These are phyloP conservation scores for Eurosta solidaginis DNA, from an alignment of 1,140 invertebrate genomes.

Conservation along the genomic window DNA sequence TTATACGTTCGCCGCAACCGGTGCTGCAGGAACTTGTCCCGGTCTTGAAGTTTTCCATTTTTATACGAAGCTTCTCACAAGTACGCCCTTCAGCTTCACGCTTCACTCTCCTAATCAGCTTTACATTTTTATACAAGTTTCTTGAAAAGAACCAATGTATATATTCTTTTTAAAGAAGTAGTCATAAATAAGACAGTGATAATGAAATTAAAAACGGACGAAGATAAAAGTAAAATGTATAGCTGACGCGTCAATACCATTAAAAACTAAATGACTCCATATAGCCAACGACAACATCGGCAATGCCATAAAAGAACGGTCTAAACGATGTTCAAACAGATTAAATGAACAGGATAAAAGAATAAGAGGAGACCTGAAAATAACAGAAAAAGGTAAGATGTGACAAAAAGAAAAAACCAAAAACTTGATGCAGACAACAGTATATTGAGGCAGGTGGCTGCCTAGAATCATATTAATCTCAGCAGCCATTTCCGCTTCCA, in stretches of 20 bases:
- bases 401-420: background rate
- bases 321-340: background rate
- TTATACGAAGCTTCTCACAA: too few species aligned
- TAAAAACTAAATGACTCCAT: background rate
- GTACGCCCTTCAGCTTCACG: too few species aligned
- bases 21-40: too few species aligned
- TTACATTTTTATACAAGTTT: too few species aligned
- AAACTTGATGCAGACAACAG: background rate
- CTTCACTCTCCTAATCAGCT: too few species aligned
- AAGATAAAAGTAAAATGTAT: constrained; percentile 8
- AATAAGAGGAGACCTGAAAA: background rate
- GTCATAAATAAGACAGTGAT: background rate
- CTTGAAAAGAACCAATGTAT: too few species aligned
- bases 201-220: background rate
- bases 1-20: too few species aligned
- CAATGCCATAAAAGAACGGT: background rate
- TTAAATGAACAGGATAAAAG: constrained; percentile 19
- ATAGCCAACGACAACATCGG: background rate
- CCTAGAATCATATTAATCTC: background rate
- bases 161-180: background rate
- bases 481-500: background rate
- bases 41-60: too few species aligned
- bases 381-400: background rate
- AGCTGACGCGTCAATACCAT: background rate
- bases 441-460: background rate